Evolutionary conservation across 1,140 invertebrate genomes (phyloP).

Genomic region (Anastatus disparis): DNA sequence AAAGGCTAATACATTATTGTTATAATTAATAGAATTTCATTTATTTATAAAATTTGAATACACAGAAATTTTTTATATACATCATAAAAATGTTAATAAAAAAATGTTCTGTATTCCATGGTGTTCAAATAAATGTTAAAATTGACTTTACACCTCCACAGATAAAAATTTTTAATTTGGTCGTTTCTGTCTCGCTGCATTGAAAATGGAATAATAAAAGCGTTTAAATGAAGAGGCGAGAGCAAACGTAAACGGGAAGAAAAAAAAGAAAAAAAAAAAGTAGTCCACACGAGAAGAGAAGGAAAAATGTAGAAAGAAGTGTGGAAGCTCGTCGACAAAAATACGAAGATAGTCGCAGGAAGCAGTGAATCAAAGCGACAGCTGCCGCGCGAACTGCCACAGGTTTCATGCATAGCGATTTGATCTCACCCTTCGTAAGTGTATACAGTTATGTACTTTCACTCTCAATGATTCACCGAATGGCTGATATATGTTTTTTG

Average conservation of each 20-base stretch:
- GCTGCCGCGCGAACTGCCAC: constrained; percentile 44
- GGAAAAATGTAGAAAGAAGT: constrained; percentile 42
- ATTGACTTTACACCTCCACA: too few species aligned
- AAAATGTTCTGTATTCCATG: too few species aligned
- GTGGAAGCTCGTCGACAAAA: constrained; percentile 49
- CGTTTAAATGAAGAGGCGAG: constrained; percentile 34
- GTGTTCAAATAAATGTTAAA: too few species aligned
- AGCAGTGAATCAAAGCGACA: constrained; percentile 62
- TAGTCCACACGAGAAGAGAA: background rate
- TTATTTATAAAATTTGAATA: too few species aligned
- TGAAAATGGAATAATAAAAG: constrained; percentile 23
- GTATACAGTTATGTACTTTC: background rate
- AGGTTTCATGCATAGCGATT: constrained; percentile 47
- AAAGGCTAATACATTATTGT: too few species aligned
- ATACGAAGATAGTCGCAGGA: constrained; percentile 55
- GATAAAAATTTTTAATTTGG: constrained; percentile 33
- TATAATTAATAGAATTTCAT: too few species aligned
- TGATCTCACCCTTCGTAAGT: constrained; percentile 38
- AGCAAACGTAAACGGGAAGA: background rate
- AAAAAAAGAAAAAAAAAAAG: background rate
- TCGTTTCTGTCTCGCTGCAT: constrained; percentile 3
- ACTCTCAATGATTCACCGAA: constrained; percentile 6
- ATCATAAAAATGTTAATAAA: too few species aligned
- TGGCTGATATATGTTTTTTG: constrained; percentile 1
- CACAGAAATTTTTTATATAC: too few species aligned